Evolutionary conservation across 2,888 invertebrate species (phyloP).

Genomic region (Drosophila aldrichi): DNA sequence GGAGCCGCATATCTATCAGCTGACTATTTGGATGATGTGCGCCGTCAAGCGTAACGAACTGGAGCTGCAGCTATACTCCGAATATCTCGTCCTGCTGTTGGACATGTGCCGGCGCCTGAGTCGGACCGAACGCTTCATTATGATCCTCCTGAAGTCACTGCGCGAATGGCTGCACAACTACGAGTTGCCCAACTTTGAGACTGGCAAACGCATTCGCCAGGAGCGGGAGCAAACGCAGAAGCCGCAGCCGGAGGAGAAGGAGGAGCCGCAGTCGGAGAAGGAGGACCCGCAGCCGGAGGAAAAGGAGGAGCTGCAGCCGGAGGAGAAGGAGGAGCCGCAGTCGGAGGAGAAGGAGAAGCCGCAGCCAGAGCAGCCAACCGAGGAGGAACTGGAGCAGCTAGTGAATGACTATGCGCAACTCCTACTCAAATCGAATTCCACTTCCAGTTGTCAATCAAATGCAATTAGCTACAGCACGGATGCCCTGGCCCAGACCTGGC

Average conservation of each 20-base stretch:
- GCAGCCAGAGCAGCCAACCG: background rate
- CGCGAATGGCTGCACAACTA: conserved; percentile 67
- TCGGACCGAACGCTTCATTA: conserved; percentile 82
- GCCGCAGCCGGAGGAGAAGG: too few species aligned
- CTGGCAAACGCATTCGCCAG: conserved; percentile 17
- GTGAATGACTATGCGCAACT: conserved; percentile 18
- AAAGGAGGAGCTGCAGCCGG: too few species aligned
- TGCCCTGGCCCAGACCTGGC: conserved; percentile 72
- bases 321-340: too few species aligned
- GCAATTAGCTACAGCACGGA: conserved; percentile 7
- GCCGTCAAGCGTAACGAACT: conserved; percentile 54
- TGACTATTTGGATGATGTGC: conserved; percentile 78
- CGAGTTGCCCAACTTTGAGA: conserved; percentile 41
- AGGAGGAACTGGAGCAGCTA: background rate
- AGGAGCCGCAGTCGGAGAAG: too few species aligned
- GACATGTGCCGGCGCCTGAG: conserved; percentile 84
- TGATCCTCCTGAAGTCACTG: conserved; percentile 77
- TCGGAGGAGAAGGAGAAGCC: background rate
- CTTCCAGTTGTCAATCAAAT: background rate
- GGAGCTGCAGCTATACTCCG: conserved; percentile 71
- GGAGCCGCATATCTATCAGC: conserved; percentile 78
- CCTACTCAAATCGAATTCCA: conserved; percentile 9
- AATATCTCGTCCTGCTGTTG: conserved; percentile 78
- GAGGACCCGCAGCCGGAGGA: too few species aligned
- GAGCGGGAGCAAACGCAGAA: background rate